phyloP scores from a whole-genome alignment of 2,113 vertebrate genomes.

The Monopterus albus region DNA sequence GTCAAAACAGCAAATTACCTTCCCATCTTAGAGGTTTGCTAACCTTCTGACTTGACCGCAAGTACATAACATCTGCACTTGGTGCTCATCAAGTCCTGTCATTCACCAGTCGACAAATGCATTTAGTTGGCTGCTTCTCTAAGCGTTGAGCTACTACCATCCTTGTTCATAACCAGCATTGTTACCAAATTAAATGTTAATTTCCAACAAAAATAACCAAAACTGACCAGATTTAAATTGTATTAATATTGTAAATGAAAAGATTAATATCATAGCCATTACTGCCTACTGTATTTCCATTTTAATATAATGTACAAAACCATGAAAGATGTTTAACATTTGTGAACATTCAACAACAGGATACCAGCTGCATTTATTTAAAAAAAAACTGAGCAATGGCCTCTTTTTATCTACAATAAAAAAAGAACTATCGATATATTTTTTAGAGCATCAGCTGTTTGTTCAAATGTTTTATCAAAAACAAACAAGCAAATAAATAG shows the following conservation, averaged over 20 bases:
- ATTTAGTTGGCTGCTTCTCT: constrained; percentile 37
- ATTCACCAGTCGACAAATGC: constrained; percentile 55
- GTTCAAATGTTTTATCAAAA: too few relatives aligned
- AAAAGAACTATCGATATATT: too few relatives aligned
- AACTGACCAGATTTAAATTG: too few relatives aligned
- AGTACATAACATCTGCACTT: constrained; percentile 55
- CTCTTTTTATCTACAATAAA: too few relatives aligned
- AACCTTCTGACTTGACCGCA: constrained; percentile 29
- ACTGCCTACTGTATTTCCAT: neutral
- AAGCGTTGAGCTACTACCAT: neutral
- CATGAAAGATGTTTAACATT: too few relatives aligned
- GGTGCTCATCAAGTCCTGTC: constrained; percentile 43
- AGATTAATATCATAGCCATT: neutral
- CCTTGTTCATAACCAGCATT: neutral
- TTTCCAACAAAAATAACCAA: neutral
- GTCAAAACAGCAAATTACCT: constrained; percentile 61
- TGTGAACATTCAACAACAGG: too few relatives aligned
- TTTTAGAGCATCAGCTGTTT: too few relatives aligned
- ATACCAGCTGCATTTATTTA: too few relatives aligned
- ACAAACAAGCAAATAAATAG: too few relatives aligned
- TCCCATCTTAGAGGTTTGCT: constrained; percentile 52
- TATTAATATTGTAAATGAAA: neutral
- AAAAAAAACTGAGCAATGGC: too few relatives aligned
- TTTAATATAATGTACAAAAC: too few relatives aligned
- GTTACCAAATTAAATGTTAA: neutral